Evolutionary conservation across 92 coral and sea anemone species (phyloP).

Genomic region (Siderastrea siderea): DNA sequence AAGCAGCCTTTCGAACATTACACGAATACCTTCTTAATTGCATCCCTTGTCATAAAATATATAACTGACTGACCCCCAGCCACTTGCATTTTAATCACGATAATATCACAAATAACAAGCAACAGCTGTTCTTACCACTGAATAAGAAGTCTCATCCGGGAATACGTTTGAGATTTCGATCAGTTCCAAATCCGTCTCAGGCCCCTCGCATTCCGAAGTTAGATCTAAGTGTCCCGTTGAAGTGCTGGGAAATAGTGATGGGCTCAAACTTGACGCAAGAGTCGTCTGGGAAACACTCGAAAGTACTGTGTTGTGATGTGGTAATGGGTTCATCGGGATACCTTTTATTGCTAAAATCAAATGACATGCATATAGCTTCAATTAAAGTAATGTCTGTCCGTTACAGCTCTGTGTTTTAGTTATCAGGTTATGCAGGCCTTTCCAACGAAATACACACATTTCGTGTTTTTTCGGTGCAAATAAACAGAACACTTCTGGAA

Average conservation of each 20-base stretch:
- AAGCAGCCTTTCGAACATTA: too few species aligned
- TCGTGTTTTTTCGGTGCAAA: too few species aligned
- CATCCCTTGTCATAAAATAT: too few species aligned
- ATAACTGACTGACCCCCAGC: too few species aligned
- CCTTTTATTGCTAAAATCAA: not conserved
- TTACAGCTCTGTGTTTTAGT: too few species aligned
- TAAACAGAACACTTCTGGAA: too few species aligned
- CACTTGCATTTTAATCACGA: too few species aligned
- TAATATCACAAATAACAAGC: not conserved
- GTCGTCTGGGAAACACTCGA: slow-evolving; percentile 17
- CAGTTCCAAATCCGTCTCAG: slow-evolving; percentile 37
- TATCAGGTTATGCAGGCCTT: too few species aligned
- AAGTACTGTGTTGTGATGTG: not conserved
- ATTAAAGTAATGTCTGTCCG: not conserved
- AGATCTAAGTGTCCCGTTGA: slow-evolving; percentile 4
- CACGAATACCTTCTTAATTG: too few species aligned
- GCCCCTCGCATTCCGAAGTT: not conserved
- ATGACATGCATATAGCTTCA: not conserved
- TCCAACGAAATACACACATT: too few species aligned
- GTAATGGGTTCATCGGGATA: not conserved
- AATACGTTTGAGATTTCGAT: slow-evolving; percentile 48
- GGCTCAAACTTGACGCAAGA: not conserved
- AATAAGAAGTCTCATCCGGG: slow-evolving; percentile 39
- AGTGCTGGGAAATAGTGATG: not conserved
- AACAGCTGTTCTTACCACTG: slow-evolving; percentile 30